Evolutionary conservation across 1,140 invertebrate genomes (phyloP), one percentile per base, ranked within the genome.

Genomic region (Drosophila triauraria): DNA sequence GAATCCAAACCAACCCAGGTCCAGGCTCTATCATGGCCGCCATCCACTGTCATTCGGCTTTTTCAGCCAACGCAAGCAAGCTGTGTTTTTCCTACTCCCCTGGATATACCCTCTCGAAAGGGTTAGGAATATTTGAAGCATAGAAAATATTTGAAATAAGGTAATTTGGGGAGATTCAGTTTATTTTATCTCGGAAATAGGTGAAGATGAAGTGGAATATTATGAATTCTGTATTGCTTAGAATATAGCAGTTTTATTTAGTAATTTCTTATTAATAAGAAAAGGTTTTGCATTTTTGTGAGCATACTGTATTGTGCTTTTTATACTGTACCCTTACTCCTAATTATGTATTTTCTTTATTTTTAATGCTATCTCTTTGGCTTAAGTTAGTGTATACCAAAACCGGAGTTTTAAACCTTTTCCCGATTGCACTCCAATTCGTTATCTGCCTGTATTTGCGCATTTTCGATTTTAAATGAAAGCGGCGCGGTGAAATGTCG

Each of bases 401-500:
- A 9, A 27, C 64, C 17, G 20, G 2, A 43, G 10, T 0, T 7
- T 12, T 25, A 7, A 10, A 8, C 15, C 10, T 13, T 27, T 13
- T 3, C 4, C 2, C 62, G 1, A 20, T 68, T 75, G 64, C 82
- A 85, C 79, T 86, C 67, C 80, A 77, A 54, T 84, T 61, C 69
- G 65, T 64, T 78, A 30, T 70, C 13, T 54, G 35, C 32, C 32
- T 72, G 84, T 84, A 75, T 88, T 79, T 84, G 35, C 67, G 71
- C 65, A 77, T 80, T 84, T 83, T 90, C 84, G 84, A 88, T 90
- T 90, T 88, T 81, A 88, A 83, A 88, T 80, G 76, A 80, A 77
- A 80, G 75, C 57, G 77, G 46, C 58, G 71, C 58, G 71, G 54
- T 57, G 25, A 51, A 62, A 46, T 56, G 32, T 56, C 17, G 44